Base-by-base conservation (phyloP, 2,113 vertebrate genomes). In the Rafetus swinhoei region DNA sequence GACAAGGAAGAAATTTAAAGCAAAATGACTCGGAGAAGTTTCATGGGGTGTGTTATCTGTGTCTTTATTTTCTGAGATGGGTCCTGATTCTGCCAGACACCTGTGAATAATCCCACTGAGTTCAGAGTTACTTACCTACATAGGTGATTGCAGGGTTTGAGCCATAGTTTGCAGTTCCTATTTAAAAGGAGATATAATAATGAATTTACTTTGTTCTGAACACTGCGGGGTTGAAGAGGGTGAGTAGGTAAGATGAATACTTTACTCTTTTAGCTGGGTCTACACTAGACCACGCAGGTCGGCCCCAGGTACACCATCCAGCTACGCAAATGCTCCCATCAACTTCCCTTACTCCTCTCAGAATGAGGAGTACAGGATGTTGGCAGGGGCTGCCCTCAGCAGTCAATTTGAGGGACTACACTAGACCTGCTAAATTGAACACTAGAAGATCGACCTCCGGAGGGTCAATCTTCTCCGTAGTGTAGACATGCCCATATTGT, bases 61-160 rank as follows among this genome's bases (percentile, higher is more conserved):
- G n/a, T 72, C n/a, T 72, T 72, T 92, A 91, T 96, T 53, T 82
- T 95, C 94, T 84, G 94, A 96, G 84, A 84, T 96, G 81, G 91
- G 94, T 97, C 96, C 95, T 97, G 97, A 97, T 95, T 93, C 89
- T 97, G 83, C 95, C 94, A 96, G 89, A 95, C 59, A 84, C 85
- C 93, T 93, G 88, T 96, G 94, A 95, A 94, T 95, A 80, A 91
- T 96, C 93, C 93, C 91, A 91, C 94, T 97, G 94, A 97, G 95
- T 96, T 97, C 94, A 97, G 96, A 97, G 96, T 95, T 96, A 85
- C 91, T 96, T 83, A 79, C 88, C 96, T 97, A 85, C 96, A 96
- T 96, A 97, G 95, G 96, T 97, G 93, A 97, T 96, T 93, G 83
- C 90, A 94, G 87, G 96, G 96, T 90, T 91, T 95, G 87, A 85